Evolutionary conservation across 2,797 vertebrate species (phyloP).

Genomic region (Hippoglossus hippoglossus): DNA sequence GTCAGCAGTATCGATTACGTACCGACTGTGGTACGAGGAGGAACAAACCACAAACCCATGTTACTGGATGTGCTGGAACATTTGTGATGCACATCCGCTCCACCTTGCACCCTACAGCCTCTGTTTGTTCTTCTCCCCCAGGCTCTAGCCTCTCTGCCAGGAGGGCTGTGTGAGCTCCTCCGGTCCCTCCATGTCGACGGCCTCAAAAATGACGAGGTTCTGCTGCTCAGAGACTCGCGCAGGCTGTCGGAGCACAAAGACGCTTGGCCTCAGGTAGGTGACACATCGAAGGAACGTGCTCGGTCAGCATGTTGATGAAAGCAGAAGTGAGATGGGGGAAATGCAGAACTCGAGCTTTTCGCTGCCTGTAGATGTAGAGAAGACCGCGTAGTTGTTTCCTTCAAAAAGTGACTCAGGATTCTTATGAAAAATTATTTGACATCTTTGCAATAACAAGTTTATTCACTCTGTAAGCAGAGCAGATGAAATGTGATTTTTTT

Average conservation of each 20-base stretch:
- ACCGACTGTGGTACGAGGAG: neutral
- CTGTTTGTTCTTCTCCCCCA: constrained; percentile 30
- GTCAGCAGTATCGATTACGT: too few species aligned
- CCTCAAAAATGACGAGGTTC: constrained; percentile 93
- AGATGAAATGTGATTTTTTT: neutral
- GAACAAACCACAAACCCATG: neutral
- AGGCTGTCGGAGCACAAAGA: constrained; percentile 76
- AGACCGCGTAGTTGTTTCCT: too few species aligned
- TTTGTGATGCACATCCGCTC: neutral
- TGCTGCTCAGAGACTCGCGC: constrained; percentile 91
- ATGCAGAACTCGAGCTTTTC: too few species aligned
- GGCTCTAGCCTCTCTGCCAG: constrained; percentile 85
- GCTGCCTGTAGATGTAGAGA: too few species aligned
- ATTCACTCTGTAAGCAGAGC: too few species aligned
- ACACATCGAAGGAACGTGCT: constrained; percentile 2
- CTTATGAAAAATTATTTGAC: too few species aligned
- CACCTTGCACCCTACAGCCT: neutral
- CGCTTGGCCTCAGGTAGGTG: constrained; percentile 60
- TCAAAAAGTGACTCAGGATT: too few species aligned
- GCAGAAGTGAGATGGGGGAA: constrained; percentile 21
- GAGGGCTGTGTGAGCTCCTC: constrained; percentile 90
- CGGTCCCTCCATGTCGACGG: constrained; percentile 89
- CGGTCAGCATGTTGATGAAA: constrained; percentile 11
- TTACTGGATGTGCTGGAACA: neutral
- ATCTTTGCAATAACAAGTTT: too few species aligned